Evolutionary conservation across 2,113 vertebrate species (phyloP), one percentile per base, ranked within the genome.

Genomic region (Malurus melanocephalus): DNA sequence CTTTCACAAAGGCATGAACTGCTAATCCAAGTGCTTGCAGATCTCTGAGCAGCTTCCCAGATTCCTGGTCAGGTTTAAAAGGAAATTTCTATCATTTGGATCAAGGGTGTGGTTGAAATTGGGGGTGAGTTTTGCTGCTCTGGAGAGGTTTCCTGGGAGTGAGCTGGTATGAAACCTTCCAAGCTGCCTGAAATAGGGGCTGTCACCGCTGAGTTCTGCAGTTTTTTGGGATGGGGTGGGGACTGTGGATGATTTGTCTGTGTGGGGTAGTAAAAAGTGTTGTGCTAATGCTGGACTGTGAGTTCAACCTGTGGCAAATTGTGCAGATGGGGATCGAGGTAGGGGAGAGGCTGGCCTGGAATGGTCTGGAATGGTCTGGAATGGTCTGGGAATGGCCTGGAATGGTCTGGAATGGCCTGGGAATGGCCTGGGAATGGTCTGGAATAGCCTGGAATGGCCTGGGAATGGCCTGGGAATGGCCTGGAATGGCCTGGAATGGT

Each of bases 51-150:
- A 92, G 92, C 82, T 87, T 86, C 76, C 71, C 83, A 64, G 77
- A 84, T 93, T 94, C 92, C 89, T 82, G 91, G 88, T 84, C 74
- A 24, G 28, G 87, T 88, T 94, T 84, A 73, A 78, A 94, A 96
- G 92, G 79, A 89, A 86, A 85, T 91, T 60, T 83, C 9, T 49
- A 5, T 80, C 52, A 21, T 69, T 80, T 74, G 14, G 74, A 80
- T 88, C 76, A 90, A 72, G 93, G 95, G 85, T 5, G 5, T 49
- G 24, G 32, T 35, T 83, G 48, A 55, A 73, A 52, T 3, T 30
- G 16, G n/a, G n/a, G 30, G 12, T 33, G 82, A 55, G 48, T 86
- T 85, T 46, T 87, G 46, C 33, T 62, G 1, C n/a, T 72, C 57
- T 67, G 53, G 38, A 57, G 62, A 81, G 68, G 28, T 27, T 91